Conservation (phyloP, 2,113 vertebrate species). For the Philantomba maxwellii region DNA sequence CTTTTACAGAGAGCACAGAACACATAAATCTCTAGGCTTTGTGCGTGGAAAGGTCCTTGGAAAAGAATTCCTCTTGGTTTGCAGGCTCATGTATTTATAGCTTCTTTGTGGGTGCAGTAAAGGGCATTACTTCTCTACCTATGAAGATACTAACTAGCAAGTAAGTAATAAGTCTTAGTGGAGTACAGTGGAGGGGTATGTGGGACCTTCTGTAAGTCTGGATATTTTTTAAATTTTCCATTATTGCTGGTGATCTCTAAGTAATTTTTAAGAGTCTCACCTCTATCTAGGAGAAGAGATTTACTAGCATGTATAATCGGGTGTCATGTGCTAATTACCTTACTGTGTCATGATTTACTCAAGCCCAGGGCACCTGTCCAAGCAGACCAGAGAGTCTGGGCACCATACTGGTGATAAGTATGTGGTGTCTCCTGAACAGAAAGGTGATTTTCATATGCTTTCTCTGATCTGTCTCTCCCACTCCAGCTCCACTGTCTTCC, state of each 20-base stretch:
- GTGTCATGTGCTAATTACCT: constrained; percentile 57
- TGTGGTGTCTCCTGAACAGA: background rate
- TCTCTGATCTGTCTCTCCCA: background rate
- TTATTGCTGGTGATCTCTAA: constrained; percentile 1
- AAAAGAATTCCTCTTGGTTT: constrained; percentile 32
- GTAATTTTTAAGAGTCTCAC: constrained; percentile 52
- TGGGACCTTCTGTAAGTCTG: background rate
- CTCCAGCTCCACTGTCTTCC: background rate
- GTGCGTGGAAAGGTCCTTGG: background rate
- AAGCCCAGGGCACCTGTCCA: constrained; percentile 53
- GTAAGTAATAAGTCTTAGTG: constrained; percentile 50
- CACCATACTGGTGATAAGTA: background rate
- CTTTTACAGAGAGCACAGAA: background rate
- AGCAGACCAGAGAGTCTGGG: constrained; percentile 33
- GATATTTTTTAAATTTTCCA: constrained; percentile 34
- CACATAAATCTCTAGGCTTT: constrained; percentile 9
- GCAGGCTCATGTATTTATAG: constrained; percentile 8
- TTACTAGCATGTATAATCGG: constrained; percentile 55
- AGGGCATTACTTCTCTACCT: constrained; percentile 22
- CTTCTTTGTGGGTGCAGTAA: constrained; percentile 41
- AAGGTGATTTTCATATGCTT: background rate
- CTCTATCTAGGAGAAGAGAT: constrained; percentile 32
- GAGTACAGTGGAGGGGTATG: background rate
- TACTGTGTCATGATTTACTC: constrained; percentile 34
- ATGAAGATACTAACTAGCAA: constrained; percentile 34